Percentiles rank a stretch among this genome's conserved stretches.
phyloP scores from a whole-genome alignment of 2,797 vertebrate species.

The Lateolabrax maculatus region DNA sequence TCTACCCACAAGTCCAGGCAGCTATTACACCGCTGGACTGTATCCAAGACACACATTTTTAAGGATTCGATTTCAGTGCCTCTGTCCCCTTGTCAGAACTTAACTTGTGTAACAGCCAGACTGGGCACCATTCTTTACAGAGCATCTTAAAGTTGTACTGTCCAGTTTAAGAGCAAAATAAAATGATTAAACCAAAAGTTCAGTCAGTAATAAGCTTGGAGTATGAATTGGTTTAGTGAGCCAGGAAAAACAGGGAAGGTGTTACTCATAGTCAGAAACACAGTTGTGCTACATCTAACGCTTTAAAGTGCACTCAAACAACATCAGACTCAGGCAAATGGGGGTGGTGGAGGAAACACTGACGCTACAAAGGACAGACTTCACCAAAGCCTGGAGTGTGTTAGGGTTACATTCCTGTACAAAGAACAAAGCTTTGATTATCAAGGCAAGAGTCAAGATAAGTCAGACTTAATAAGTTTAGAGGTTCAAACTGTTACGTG shows the following conservation, averaged over 20 bases:
- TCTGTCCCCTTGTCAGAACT: constrained; percentile 67
- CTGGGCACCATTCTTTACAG: constrained; percentile 24
- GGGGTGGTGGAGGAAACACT: constrained; percentile 53
- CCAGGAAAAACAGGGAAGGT: neutral
- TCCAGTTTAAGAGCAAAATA: constrained; percentile 14
- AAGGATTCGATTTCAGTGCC: constrained; percentile 84
- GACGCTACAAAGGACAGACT: constrained; percentile 66
- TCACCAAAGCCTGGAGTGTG: constrained; percentile 67
- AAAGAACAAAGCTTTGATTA: constrained; percentile 75
- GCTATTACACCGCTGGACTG: constrained; percentile 80
- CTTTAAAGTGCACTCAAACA: constrained; percentile 38
- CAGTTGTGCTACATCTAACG: constrained; percentile 30
- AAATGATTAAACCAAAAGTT: neutral
- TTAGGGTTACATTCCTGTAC: constrained; percentile 73
- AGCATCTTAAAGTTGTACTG: constrained; percentile 9
- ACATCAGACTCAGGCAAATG: constrained; percentile 48
- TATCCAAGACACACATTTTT: constrained; percentile 86
- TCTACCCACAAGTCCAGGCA: constrained; percentile 78
- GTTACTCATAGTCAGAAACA: constrained; percentile 9
- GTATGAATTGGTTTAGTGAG: neutral
- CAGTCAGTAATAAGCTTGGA: neutral
- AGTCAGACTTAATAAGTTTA: constrained; percentile 41
- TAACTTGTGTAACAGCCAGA: constrained; percentile 53
- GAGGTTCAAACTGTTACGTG: constrained; percentile 34
- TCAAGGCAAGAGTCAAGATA: constrained; percentile 67